Evolutionary conservation across 2,113 vertebrate genomes (phyloP).

Genomic region (Tricholaema leucomelas): DNA sequence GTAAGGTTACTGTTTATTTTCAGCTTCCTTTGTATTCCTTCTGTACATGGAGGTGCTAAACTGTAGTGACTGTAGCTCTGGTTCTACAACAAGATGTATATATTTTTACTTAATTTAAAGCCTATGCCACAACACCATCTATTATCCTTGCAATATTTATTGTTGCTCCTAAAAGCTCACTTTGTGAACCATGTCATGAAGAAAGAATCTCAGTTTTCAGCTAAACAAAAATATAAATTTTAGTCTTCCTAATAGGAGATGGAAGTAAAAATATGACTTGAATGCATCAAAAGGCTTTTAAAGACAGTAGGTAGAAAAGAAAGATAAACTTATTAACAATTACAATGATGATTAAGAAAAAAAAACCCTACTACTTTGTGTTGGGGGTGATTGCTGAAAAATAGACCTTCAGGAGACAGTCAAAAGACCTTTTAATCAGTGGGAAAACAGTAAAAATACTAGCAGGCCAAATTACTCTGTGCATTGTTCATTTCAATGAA

Average conservation of each 20-base stretch:
- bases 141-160: not conserved
- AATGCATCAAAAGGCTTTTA: not conserved
- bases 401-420: not conserved
- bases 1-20: not conserved
- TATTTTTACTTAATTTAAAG: not conserved
- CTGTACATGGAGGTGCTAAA: not conserved
- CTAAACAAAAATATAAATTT: not conserved
- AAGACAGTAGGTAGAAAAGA: not conserved
- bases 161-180: not conserved
- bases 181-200: not conserved
- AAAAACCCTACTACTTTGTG: not conserved
- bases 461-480: not conserved
- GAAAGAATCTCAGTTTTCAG: not conserved
- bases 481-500: not conserved
- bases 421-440: not conserved
- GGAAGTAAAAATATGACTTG: not conserved
- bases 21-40: not conserved
- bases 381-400: not conserved
- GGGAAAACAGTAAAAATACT: not conserved
- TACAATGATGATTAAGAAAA: not conserved
- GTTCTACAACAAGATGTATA: not conserved
- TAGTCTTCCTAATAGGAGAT: not conserved
- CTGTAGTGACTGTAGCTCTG: not conserved
- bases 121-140: fast-evolving
- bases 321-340: not conserved